Base-by-base conservation (phyloP, 1,140 invertebrate genomes). In the Drosophila kikkawai region DNA sequence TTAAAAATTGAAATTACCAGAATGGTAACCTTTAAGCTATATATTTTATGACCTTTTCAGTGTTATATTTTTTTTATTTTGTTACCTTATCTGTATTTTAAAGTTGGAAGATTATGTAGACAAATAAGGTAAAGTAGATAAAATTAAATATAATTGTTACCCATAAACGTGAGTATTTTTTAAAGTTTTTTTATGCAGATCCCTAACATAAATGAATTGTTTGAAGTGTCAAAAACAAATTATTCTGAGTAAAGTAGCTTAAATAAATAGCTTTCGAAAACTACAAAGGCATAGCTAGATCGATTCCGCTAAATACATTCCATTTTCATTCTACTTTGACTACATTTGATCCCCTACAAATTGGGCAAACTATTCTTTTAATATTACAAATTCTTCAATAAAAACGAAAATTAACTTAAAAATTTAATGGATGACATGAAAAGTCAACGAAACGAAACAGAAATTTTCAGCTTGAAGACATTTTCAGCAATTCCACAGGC, bases 381-480 rank as follows among this genome's bases (percentile, higher is more conserved):
- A 39, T 55, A 22, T 22, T 22, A 26, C 8, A 22, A 22, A 37
- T 37, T 2, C 4, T 0, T 15, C 4, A 22, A 22, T 22, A 37
- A 4, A 22, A 42, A 13, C 17, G 42, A 42, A 6, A 41, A 44
- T 19, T 34, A 12, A 61, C 37, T 29, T 9, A 15, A 41, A 55
- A 73, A 64, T 74, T 56, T 64, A 42, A 64, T 50, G 70, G 50
- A 41, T 76, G 75, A 73, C 69, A 57, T 74, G 41, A 60, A 74
- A 79, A 79, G 53, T 15, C 68, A 80, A 68, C 76, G 68, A 79
- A 70, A 79, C 65, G 65, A 79, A 69, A 79, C 79, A 47, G 42
- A 78, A 82, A 65, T 74, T 74, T 82, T 82, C 74, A 68, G 63
- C 79, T 74, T 82, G 61, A 82, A 73, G 66, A 70, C 71, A 61